Evolutionary conservation across 2,797 vertebrate genomes (phyloP).

Genomic region (Scolopax rusticola): DNA sequence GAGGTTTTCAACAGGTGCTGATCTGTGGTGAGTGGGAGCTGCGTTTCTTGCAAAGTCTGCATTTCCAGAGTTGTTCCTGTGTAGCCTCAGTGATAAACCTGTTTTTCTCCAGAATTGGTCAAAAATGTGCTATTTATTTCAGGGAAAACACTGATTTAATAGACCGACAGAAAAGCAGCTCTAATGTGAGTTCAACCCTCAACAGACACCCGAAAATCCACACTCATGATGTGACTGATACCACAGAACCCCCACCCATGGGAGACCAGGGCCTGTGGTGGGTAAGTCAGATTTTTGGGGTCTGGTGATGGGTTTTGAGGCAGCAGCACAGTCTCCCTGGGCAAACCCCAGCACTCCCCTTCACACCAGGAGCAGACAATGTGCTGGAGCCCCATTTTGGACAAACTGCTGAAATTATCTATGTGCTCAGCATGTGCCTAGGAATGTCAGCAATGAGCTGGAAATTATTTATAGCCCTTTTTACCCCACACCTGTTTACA

Average conservation of each 20-base stretch:
- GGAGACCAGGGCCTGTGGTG: not conserved
- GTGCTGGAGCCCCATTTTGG: not conserved
- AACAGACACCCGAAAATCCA: not conserved
- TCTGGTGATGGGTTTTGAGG: not conserved
- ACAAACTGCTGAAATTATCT: not conserved
- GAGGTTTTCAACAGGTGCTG: not conserved
- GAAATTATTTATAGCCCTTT: not conserved
- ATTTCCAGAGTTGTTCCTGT: not conserved
- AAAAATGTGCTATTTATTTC: not conserved
- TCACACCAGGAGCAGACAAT: rapidly evolving
- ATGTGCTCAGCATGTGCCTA: rapidly evolving
- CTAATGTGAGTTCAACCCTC: not conserved
- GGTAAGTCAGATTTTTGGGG: not conserved
- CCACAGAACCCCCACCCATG: not conserved
- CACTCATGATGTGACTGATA: rapidly evolving
- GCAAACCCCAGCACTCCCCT: not conserved
- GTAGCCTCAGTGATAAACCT: not conserved
- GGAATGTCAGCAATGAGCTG: not conserved
- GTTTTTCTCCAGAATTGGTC: not conserved
- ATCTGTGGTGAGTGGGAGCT: not conserved
- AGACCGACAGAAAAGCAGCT: not conserved
- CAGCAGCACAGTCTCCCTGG: not conserved
- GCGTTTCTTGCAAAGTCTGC: not conserved
- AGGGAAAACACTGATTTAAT: not conserved
- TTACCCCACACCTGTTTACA: rapidly evolving